Evolutionary conservation across 1,140 invertebrate species (phyloP), one percentile per base, ranked within the genome.

Genomic region (Triops cancriformis): DNA sequence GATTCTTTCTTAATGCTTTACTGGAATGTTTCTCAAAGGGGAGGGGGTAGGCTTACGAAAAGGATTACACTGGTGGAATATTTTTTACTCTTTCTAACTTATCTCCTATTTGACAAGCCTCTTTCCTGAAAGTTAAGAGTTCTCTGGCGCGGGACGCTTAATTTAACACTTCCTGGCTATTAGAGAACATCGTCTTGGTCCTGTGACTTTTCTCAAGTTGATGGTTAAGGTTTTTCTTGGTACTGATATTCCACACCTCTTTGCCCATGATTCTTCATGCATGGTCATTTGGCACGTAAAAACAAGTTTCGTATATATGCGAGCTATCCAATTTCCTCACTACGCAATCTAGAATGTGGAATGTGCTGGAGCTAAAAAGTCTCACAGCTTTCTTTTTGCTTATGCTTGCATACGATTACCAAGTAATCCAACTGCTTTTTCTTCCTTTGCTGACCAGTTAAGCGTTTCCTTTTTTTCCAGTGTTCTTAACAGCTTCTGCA

Each of bases 391-490:
- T 18, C 23, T 64, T 64, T 10, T 64, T 64, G 51, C 51, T 23
- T n/a, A 14, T 64, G 51, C 51, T 64, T 64, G 51, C 51, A 64
- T 64, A 64, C 51, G n/a, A 64, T 23, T 64, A 64, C 10, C 51
- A 64, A 64, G 51, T 64, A 64, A 64, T 64, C 23, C 51, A 64
- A 18, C 51, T 64, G 51, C n/a, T 64, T 23, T 64, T 64, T 64
- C 12, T 64, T 64, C 7, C 51, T 64, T 37, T 23, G 51, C 51
- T 64, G 51, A 64, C 51, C 51, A 64, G 51, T 64, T 64, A 4
- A 64, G 23, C 14, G 18, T 23, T 23, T n/a, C n/a, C 14, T 64
- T 64, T 18, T 64, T 64, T 64, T 64, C 18, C 23, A 64, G 14
- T 14, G 14, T 64, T 64, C 51, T 23, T 64, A n/a, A 23, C 23